Evolutionary conservation across 2,888 invertebrate genomes (phyloP).

Genomic region (Temnothorax ravouxi): DNA sequence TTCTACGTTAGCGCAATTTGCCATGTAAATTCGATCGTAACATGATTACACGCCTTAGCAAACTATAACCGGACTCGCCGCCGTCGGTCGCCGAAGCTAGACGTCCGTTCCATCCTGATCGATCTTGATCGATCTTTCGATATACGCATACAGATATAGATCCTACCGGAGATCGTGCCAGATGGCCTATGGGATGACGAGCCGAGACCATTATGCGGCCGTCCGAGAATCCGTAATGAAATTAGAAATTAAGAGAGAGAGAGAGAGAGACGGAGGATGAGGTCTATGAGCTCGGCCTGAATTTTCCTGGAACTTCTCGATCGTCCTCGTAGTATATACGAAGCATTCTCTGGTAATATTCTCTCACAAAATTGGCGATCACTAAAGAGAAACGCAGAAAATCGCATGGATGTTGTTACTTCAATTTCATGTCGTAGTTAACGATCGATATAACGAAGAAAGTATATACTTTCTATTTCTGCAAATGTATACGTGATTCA

Average conservation of each 20-base stretch:
- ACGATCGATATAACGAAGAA: not conserved
- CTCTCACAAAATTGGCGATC: not conserved
- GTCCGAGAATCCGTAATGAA: constrained; percentile 80
- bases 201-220: constrained; percentile 78
- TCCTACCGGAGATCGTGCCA: constrained; percentile 80
- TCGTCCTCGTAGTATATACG: not conserved
- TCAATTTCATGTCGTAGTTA: constrained; percentile 4
- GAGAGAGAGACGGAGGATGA: not conserved
- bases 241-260: constrained; percentile 77
- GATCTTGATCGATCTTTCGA: constrained; percentile 79
- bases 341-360: not conserved
- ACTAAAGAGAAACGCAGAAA: not conserved
- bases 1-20: constrained; percentile 72
- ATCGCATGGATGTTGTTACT: not conserved
- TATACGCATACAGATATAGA: constrained; percentile 76
- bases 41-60: constrained; percentile 77
- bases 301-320: constrained; percentile 70
- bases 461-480: not conserved
- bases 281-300: constrained; percentile 33
- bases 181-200: constrained; percentile 83
- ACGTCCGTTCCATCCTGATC: constrained; percentile 64
- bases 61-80: constrained; percentile 50
- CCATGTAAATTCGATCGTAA: constrained; percentile 79
- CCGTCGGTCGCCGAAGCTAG: constrained; percentile 58
- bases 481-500: not conserved